Evolutionary conservation across 2,888 invertebrate species (phyloP), one percentile per base, ranked within the genome.

Genomic region (Leptinotarsa peninsularis): DNA sequence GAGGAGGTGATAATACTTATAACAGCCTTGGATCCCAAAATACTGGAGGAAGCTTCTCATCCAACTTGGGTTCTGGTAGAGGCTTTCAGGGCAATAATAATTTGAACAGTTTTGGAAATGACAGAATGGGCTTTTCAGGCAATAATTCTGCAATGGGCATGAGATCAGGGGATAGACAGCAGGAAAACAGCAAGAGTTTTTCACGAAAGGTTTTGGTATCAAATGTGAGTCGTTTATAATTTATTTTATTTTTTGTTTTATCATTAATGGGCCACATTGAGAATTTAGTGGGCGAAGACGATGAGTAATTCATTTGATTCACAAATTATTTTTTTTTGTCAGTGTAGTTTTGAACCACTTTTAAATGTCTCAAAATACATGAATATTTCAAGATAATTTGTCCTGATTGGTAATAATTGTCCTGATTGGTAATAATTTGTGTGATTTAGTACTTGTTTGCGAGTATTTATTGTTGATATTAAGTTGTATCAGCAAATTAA

Each of bases 161-260:
- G 70, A 68, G 50, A 63, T 63, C 21, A 52, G 69, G 15, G 56
- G 60, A 70, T 49, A 69, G 66, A 49, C 70, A 70, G 15, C 70
- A 70, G 58, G 70, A 70, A 10, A 58, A 5, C 43, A 43, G 43
- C 18, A 78, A 78, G 60, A 76, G 76, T 60, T 78, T 76, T 58
- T 78, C 78, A 23, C 76, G 76, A 54, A 78, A 78, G 56, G 70
- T 78, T 50, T 72, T 72, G 54, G 72, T 78, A 4, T 76, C 78
- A 17, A 78, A 76, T 58, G 78, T 78, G 67, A 78, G 74, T 74
- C 2, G 33, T 43, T 43, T 49, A 67, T 33, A 27, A 50, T 54
- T 18, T 17, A 54, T n/a, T 21, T 43, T 33, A 17, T 70, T 56
- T 67, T 56, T 69, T 4, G 49, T 58, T 18, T 15, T 66, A 18